phyloP scores from a whole-genome alignment of 2,888 invertebrate species.

The Eupeodes latifasciatus region DNA sequence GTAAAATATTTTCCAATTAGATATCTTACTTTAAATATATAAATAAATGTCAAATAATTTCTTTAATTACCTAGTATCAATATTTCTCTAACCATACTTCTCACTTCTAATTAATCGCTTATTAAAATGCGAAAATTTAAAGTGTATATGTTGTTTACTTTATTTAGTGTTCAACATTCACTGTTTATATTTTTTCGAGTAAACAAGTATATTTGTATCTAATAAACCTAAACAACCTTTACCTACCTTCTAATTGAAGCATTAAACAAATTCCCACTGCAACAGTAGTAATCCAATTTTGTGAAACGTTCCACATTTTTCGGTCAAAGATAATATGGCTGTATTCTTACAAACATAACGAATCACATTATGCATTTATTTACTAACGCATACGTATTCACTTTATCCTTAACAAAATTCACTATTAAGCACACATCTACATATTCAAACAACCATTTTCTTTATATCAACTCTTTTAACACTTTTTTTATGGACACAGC shows the following conservation, averaged over 20 bases:
- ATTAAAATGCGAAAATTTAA: too few relatives aligned
- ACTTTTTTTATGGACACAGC: background rate
- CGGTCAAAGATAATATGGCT: constrained; percentile 63
- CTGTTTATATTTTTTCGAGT: too few relatives aligned
- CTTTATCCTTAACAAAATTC: background rate
- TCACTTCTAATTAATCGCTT: too few relatives aligned
- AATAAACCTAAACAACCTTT: background rate
- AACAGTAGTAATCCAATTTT: constrained; percentile 77
- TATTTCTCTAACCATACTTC: too few relatives aligned
- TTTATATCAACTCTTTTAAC: constrained; percentile 49
- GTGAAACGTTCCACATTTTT: constrained; percentile 78
- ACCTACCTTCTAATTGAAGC: constrained; percentile 67
- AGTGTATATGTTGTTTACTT: too few relatives aligned
- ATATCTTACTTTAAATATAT: too few relatives aligned
- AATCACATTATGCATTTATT: constrained; percentile 42
- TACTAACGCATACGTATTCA: constrained; percentile 3
- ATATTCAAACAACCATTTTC: constrained; percentile 13
- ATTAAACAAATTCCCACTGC: constrained; percentile 77
- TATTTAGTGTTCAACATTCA: too few relatives aligned
- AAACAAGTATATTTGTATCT: too few relatives aligned
- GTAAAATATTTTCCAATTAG: too few relatives aligned
- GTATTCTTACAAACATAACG: constrained; percentile 58
- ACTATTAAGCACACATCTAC: constrained; percentile 27
- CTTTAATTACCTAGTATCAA: too few relatives aligned
- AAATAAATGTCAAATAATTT: too few relatives aligned